Evolutionary conservation across 2,797 vertebrate species (phyloP).

Genomic region (Borostomias antarcticus): DNA sequence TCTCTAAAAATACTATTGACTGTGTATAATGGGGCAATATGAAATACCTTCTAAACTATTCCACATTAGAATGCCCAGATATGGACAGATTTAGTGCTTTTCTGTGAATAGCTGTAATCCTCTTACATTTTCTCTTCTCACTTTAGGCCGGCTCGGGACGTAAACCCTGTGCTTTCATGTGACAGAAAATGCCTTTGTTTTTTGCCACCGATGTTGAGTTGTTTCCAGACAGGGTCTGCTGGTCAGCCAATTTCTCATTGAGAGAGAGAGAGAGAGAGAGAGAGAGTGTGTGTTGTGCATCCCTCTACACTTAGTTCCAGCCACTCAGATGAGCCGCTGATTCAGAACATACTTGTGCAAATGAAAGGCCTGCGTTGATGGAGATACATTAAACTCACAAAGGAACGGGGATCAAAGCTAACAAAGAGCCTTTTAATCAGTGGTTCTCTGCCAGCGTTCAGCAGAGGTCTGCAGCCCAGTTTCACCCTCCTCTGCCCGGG

Average conservation of each 20-base stretch:
- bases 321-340: conserved; percentile 31
- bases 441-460: conserved; percentile 42
- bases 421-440: conserved; percentile 49
- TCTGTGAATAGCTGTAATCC: conserved; percentile 39
- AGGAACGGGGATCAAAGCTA: conserved; percentile 52
- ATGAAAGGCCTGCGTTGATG: conserved; percentile 50
- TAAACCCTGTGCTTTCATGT: conserved; percentile 34
- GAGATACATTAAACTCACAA: conserved; percentile 49
- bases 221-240: conserved; percentile 14
- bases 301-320: not conserved
- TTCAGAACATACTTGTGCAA: conserved; percentile 56
- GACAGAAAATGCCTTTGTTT: conserved; percentile 29
- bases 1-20: too few relatives aligned
- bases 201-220: conserved; percentile 7
- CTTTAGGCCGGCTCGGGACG: conserved; percentile 28
- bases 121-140: conserved; percentile 39
- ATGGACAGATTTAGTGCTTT: conserved; percentile 24
- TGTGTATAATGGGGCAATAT: not conserved
- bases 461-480: conserved; percentile 14
- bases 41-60: conserved; percentile 19
- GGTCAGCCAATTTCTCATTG: conserved; percentile 1
- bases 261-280: conserved; percentile 1
- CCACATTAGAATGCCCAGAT: conserved; percentile 22
- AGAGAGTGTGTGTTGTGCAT: conserved; percentile 13
- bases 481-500: too few relatives aligned